These are phyloP conservation scores for Gavia stellata DNA, from an alignment of 2,113 vertebrate genomes.

Conservation along the genomic window DNA sequence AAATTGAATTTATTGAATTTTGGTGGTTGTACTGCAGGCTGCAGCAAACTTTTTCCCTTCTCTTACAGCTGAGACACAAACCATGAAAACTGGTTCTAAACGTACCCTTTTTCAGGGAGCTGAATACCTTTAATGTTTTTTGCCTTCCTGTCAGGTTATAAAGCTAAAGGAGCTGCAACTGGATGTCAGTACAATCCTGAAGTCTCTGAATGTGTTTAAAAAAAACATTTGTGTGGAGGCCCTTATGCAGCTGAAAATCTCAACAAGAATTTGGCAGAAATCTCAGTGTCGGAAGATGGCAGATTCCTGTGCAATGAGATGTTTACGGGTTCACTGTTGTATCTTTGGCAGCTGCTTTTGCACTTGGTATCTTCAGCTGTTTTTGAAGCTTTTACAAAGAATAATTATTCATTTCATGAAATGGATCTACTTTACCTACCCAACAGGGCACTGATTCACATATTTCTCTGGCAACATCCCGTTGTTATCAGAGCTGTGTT, in stretches of 20 bases:
- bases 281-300: constrained; percentile 64
- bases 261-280: constrained; percentile 70
- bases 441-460: not conserved
- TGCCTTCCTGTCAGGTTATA: constrained; percentile 20
- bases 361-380: constrained; percentile 53
- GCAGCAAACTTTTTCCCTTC: not conserved
- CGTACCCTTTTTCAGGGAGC: not conserved
- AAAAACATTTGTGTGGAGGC: constrained; percentile 54
- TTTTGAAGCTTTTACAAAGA: constrained; percentile 63
- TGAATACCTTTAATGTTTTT: constrained; percentile 60
- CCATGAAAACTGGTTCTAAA: not conserved
- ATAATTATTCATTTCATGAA: constrained; percentile 50
- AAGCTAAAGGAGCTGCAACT: constrained; percentile 9
- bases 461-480: constrained; percentile 11
- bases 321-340: constrained; percentile 61
- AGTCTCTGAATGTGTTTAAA: constrained; percentile 52
- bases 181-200: constrained; percentile 52
- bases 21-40: not conserved
- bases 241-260: constrained; percentile 62
- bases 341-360: constrained; percentile 59
- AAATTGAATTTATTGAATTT: not conserved
- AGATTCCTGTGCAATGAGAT: constrained; percentile 81
- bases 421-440: not conserved
- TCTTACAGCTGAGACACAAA: not conserved
- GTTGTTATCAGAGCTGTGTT: constrained; percentile 7